Conservation (phyloP, 2,113 vertebrate genomes). For the Eira barbara region DNA sequence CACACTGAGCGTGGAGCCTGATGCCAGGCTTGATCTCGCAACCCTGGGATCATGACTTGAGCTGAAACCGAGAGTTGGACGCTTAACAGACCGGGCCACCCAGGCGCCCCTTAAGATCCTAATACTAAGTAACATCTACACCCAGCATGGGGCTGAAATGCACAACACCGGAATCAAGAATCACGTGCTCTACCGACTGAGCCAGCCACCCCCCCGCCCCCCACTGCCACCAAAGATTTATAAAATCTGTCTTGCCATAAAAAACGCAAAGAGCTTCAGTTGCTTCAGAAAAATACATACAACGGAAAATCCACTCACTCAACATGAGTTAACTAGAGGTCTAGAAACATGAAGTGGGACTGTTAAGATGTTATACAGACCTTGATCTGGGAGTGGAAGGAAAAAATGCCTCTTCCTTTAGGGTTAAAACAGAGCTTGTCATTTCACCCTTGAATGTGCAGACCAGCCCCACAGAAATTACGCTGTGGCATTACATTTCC, state of each 20-base stretch:
- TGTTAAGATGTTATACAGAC: neutral
- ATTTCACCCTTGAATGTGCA: neutral
- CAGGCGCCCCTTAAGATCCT: neutral
- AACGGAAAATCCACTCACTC: neutral
- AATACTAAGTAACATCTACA: neutral
- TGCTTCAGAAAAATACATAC: neutral
- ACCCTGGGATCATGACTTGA: too few relatives aligned
- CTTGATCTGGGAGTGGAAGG: neutral
- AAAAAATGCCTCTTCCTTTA: neutral
- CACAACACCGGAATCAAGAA: neutral
- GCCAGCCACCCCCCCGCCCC: neutral
- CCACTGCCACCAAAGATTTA: neutral
- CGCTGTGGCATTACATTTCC: too few relatives aligned
- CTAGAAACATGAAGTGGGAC: neutral
- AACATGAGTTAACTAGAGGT: neutral
- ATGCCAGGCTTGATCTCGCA: too few relatives aligned
- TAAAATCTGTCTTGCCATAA: neutral
- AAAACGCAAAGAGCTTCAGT: neutral
- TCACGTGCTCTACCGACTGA: neutral
- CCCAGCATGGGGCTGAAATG: neutral
- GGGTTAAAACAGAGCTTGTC: neutral
- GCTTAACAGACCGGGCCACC: too few relatives aligned
- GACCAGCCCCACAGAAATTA: neutral
- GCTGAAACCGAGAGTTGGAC: too few relatives aligned
- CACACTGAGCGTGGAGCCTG: neutral